Percentiles rank a stretch among this genome's conserved stretches.
phyloP scores from a whole-genome alignment of 92 coral and sea anemone species.

The Hydrozoanthus gracilis region DNA sequence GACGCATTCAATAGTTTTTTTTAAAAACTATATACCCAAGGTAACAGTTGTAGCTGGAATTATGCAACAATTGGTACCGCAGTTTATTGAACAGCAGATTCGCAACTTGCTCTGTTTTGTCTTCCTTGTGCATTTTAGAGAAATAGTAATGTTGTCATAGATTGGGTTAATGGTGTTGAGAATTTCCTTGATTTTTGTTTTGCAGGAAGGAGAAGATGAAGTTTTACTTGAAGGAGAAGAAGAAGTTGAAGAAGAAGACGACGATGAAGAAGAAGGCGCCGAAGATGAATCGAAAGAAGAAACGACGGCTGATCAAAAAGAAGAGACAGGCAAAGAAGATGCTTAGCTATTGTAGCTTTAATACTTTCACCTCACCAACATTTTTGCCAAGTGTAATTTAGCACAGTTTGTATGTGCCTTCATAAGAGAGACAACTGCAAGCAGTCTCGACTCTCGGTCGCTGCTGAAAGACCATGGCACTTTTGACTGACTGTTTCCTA shows the following conservation, averaged over 20 bases:
- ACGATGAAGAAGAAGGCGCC: conserved; percentile 9
- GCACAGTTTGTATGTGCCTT: conserved; percentile 10
- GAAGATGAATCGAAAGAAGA: neutral
- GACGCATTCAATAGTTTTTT: no score
- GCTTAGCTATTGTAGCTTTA: conserved; percentile 2
- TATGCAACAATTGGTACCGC: no score
- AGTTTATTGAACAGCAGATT: no score
- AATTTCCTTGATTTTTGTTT: neutral
- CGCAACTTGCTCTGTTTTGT: no score
- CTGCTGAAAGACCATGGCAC: neutral
- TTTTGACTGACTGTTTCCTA: neutral
- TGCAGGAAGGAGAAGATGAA: conserved; percentile 33
- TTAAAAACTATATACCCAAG: no score
- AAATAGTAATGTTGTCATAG: no score
- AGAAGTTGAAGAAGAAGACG: neutral
- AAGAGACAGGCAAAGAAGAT: conserved; percentile 30
- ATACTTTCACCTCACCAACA: neutral
- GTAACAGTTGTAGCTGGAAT: no score
- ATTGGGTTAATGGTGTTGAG: no score
- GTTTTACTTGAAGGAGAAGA: conserved; percentile 27
- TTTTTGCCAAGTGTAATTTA: neutral
- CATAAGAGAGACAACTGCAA: neutral
- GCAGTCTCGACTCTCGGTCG: neutral
- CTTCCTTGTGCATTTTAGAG: no score
- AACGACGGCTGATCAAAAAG: conserved; percentile 11